Percentiles rank a stretch among this genome's conserved stretches.
Conservation (phyloP, 2,113 vertebrate genomes). For the Anolis sagrei region DNA sequence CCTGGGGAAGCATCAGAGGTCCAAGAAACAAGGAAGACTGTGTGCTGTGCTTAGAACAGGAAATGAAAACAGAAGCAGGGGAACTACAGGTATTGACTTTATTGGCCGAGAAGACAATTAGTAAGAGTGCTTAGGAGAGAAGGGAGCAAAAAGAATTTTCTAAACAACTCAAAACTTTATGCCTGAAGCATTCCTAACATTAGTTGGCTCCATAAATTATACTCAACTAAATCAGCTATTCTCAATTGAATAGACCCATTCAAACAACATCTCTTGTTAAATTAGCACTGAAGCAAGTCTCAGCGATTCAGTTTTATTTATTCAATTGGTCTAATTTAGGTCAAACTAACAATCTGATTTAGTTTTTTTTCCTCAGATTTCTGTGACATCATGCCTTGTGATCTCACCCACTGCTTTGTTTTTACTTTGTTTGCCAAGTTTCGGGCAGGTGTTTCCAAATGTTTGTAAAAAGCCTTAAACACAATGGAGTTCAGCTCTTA, state of each 20-base stretch:
- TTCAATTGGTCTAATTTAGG: too few species aligned
- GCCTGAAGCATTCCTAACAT: not conserved
- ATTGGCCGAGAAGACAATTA: not conserved
- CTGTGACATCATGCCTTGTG: not conserved
- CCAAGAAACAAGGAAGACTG: not conserved
- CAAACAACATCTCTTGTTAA: too few species aligned
- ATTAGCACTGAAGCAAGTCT: too few species aligned
- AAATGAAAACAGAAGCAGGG: not conserved
- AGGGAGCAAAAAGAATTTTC: not conserved
- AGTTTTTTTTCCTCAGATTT: not conserved
- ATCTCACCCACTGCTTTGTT: not conserved
- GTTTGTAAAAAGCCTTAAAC: conserved; percentile 4
- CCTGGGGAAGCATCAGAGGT: not conserved
- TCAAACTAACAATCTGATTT: too few species aligned
- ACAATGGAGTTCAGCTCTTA: not conserved
- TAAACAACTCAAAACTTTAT: not conserved
- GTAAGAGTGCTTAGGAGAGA: not conserved
- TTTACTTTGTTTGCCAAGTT: not conserved
- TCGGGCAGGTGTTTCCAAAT: not conserved
- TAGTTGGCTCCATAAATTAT: not conserved
- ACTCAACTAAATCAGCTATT: not conserved
- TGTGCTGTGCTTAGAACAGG: not conserved
- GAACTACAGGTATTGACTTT: not conserved
- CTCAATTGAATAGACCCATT: too few species aligned
- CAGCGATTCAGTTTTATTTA: too few species aligned